Evolutionary conservation across 1,140 invertebrate genomes (phyloP).

Genomic region (Formica selysi): DNA sequence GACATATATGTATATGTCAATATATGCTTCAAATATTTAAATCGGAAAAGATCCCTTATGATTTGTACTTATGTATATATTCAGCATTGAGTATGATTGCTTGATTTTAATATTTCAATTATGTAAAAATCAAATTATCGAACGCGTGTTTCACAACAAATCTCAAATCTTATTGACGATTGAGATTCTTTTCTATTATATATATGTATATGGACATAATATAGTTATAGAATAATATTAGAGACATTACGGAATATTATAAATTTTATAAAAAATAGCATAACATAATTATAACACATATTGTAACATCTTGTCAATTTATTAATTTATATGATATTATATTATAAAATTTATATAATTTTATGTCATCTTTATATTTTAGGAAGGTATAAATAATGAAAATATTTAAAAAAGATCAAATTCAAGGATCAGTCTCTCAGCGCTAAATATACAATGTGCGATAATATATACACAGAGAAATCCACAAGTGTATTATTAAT

Average conservation of each 20-base stretch:
- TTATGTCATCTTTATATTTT: no score
- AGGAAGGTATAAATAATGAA: neutral
- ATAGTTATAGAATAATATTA: no score
- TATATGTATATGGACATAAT: neutral
- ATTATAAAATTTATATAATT: neutral
- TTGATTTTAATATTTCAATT: neutral
- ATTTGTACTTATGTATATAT: constrained; percentile 20
- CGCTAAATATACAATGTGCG: neutral
- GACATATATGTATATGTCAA: neutral
- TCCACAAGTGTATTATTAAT: neutral
- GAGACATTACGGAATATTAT: no score
- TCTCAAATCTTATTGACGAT: neutral
- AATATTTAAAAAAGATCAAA: constrained; percentile 11
- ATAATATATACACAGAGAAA: constrained; percentile 7
- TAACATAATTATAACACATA: no score
- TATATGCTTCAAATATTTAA: constrained; percentile 2
- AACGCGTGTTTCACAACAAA: neutral
- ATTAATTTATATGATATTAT: neutral
- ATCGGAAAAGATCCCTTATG: neutral
- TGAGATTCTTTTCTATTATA: neutral
- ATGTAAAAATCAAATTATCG: neutral
- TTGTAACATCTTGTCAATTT: neutral
- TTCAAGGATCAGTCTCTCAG: neutral
- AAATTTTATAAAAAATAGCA: no score
- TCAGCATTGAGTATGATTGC: neutral